phyloP scores from a whole-genome alignment of 1,140 invertebrate species.

The Tigriopus japonicus region DNA sequence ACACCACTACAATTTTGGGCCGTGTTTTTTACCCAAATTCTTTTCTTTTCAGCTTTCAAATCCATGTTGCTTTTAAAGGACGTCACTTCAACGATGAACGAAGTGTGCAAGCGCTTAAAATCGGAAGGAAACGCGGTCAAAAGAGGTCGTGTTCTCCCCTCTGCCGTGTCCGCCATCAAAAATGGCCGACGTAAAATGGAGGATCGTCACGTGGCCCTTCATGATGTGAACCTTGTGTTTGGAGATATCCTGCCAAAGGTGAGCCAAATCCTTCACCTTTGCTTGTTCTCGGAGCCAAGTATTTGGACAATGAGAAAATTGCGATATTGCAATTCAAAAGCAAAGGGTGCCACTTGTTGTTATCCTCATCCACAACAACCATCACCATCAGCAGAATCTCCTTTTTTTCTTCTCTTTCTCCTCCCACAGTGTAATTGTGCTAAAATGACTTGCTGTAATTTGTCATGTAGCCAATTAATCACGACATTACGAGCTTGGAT shows the following conservation, averaged over 20 bases:
- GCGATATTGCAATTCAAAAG: too few species aligned
- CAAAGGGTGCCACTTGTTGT: too few species aligned
- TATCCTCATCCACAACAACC: too few species aligned
- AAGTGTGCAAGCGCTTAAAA: conserved; percentile 4
- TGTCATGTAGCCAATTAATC: too few species aligned
- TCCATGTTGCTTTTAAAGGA: neutral
- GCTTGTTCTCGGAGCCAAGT: conserved; percentile 40
- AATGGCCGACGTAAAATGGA: conserved; percentile 67
- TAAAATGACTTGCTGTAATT: too few species aligned
- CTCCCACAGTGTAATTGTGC: too few species aligned
- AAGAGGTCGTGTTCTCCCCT: conserved; percentile 22
- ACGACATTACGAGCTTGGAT: too few species aligned
- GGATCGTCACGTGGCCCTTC: conserved; percentile 55
- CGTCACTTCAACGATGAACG: conserved; percentile 4
- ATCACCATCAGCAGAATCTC: too few species aligned
- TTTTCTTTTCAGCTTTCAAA: conserved; percentile 8
- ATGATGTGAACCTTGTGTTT: conserved; percentile 29
- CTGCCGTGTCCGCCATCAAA: conserved; percentile 42
- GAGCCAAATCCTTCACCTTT: conserved; percentile 41
- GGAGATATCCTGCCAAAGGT: conserved; percentile 23
- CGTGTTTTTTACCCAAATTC: too few species aligned
- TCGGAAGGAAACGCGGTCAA: neutral
- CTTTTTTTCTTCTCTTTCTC: too few species aligned
- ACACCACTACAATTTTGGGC: too few species aligned
- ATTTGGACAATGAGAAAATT: too few species aligned